Evolutionary conservation across 2,113 vertebrate genomes (phyloP).

Genomic region (Alces alces): DNA sequence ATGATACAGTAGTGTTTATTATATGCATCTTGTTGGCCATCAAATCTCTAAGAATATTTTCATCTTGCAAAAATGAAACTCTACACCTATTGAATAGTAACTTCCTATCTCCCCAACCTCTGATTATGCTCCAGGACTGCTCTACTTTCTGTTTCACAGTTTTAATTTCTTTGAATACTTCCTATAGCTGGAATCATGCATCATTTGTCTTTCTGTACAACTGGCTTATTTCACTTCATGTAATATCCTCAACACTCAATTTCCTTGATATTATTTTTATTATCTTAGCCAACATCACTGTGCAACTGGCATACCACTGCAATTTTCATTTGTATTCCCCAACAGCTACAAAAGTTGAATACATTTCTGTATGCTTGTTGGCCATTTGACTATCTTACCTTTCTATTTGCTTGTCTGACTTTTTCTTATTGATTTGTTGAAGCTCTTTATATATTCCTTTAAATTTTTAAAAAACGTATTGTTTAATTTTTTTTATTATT

Average conservation of each 20-base stretch:
- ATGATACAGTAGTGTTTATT: fast-evolving
- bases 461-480: not conserved
- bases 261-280: not conserved
- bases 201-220: not conserved
- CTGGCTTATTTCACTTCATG: not conserved
- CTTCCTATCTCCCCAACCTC: not conserved
- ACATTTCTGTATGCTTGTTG: not conserved
- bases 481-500: not conserved
- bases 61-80: not conserved
- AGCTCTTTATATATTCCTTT: not conserved
- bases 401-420: not conserved
- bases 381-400: not conserved
- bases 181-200: not conserved
- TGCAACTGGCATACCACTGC: not conserved
- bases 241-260: not conserved
- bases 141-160: not conserved
- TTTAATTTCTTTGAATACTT: not conserved
- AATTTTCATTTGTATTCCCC: not conserved
- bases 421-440: not conserved
- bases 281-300: not conserved
- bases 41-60: not conserved
- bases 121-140: not conserved
- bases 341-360: not conserved
- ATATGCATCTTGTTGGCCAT: not conserved
- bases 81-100: not conserved